Conservation (phyloP, 2,888 invertebrate genomes). For the Ferdinandea cuprea region DNA sequence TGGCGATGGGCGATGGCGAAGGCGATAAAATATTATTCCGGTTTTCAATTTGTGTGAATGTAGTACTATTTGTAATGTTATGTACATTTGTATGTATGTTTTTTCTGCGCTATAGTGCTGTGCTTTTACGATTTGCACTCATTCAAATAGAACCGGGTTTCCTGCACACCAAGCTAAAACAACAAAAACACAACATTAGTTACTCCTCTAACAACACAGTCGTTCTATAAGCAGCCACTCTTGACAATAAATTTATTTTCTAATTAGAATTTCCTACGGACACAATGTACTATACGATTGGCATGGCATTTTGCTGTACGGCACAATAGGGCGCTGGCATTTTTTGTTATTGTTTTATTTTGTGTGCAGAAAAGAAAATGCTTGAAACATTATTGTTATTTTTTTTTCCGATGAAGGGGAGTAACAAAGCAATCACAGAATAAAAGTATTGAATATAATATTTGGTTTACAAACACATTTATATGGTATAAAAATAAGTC, state of each 20-base stretch:
- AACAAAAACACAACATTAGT: neutral
- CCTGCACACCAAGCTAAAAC: conserved; percentile 14
- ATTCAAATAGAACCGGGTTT: conserved; percentile 57
- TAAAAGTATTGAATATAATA: conserved; percentile 48
- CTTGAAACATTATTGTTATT: conserved; percentile 47
- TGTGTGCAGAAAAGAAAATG: conserved; percentile 54
- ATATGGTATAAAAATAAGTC: no score
- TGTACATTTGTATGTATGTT: conserved; percentile 20
- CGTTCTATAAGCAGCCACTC: conserved; percentile 58
- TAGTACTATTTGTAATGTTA: conserved; percentile 1
- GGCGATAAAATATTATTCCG: conserved; percentile 49
- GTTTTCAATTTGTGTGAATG: conserved; percentile 51
- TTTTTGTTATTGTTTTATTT: conserved; percentile 8
- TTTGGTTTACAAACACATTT: conserved; percentile 16
- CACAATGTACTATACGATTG: conserved; percentile 66
- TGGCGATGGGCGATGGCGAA: no score
- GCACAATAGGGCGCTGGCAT: conserved; percentile 32
- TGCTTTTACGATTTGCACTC: conserved; percentile 57
- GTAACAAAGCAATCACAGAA: conserved; percentile 17
- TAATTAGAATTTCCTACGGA: conserved; percentile 72
- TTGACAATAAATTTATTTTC: conserved; percentile 74
- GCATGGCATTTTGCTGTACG: conserved; percentile 64
- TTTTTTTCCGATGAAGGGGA: conserved; percentile 18
- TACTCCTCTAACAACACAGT: conserved; percentile 30
- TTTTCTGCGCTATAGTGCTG: conserved; percentile 38